A percentile compares a stretch with the other conserved stretches of the same genome.
phyloP scores from a whole-genome alignment of 2,113 vertebrate genomes.

The Leptodactylus fuscus region DNA sequence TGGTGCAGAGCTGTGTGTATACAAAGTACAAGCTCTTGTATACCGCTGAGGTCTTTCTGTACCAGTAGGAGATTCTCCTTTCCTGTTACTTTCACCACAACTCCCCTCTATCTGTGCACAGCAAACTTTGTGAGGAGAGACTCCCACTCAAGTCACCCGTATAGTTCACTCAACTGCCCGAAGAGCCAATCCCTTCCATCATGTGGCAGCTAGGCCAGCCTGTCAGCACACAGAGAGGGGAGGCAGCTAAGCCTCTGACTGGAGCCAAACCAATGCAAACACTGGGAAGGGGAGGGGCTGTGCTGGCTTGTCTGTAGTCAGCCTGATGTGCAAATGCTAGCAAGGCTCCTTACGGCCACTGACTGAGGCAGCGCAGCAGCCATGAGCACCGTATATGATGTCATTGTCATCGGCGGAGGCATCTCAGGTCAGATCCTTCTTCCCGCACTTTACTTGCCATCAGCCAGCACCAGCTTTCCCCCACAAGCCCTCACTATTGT shows the following conservation, averaged over 20 bases:
- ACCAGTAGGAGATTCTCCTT: too few relatives aligned
- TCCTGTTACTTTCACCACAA: too few relatives aligned
- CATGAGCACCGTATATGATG: slow-evolving; percentile 37
- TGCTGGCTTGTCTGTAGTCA: not conserved
- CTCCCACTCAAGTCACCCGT: too few relatives aligned
- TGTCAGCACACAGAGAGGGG: not conserved
- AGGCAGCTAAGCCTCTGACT: not conserved
- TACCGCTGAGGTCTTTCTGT: too few relatives aligned
- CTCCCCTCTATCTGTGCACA: not conserved
- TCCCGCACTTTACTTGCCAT: not conserved
- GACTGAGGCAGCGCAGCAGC: slow-evolving; percentile 8
- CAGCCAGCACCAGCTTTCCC: too few relatives aligned
- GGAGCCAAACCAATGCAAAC: not conserved
- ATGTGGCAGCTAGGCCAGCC: not conserved
- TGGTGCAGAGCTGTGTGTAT: too few relatives aligned
- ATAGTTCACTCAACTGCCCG: too few relatives aligned
- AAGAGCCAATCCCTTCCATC: slow-evolving; percentile 1
- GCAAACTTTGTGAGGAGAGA: not conserved
- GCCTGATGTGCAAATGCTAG: not conserved
- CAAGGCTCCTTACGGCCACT: not conserved
- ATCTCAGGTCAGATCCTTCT: slow-evolving; percentile 41
- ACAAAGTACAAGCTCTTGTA: too few relatives aligned
- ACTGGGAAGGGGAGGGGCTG: not conserved
- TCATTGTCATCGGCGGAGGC: slow-evolving; percentile 54
- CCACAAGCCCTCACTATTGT: too few relatives aligned